Conservation (phyloP, 2,888 invertebrate genomes). For the Andrena haemorrhoa region DNA sequence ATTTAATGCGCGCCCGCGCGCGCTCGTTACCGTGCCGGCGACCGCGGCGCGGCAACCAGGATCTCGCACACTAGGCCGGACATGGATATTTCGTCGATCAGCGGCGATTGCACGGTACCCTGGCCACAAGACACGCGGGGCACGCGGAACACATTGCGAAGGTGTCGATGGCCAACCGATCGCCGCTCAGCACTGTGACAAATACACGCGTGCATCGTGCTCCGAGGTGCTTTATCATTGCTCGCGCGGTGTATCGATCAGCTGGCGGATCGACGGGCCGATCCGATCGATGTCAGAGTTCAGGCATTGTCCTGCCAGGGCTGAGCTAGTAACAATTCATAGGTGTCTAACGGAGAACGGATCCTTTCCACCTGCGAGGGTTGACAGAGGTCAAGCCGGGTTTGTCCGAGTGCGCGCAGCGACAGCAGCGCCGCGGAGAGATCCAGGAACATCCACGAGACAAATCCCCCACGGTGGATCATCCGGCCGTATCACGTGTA, state of each 20-base stretch:
- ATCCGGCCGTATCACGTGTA: neutral
- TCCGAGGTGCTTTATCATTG: slow-evolving; percentile 28
- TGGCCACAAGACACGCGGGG: slow-evolving; percentile 78
- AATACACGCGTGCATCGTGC: slow-evolving; percentile 66
- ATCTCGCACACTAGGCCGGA: slow-evolving; percentile 29
- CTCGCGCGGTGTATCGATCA: neutral
- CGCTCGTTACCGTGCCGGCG: slow-evolving; percentile 17
- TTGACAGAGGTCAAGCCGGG: neutral
- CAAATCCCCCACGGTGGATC: too few relatives aligned
- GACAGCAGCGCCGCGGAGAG: too few relatives aligned
- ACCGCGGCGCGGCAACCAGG: slow-evolving; percentile 41
- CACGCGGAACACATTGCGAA: slow-evolving; percentile 81
- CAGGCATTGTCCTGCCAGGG: slow-evolving; percentile 2
- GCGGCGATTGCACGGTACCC: slow-evolving; percentile 80
- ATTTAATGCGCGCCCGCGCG: slow-evolving; percentile 58
- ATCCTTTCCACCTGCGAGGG: neutral
- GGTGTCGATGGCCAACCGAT: slow-evolving; percentile 78
- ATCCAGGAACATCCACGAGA: too few relatives aligned
- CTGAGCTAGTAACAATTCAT: neutral
- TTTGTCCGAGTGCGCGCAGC: too few relatives aligned
- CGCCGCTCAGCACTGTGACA: slow-evolving; percentile 76
- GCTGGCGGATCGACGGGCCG: slow-evolving; percentile 1
- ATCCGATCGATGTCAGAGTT: slow-evolving; percentile 21
- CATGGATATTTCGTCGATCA: slow-evolving; percentile 74
- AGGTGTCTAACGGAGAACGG: neutral